These are phyloP conservation scores for Agelas oroides DNA, from an alignment of 37 sponge, comb jelly and placozoan genomes.

Conservation along the genomic window DNA sequence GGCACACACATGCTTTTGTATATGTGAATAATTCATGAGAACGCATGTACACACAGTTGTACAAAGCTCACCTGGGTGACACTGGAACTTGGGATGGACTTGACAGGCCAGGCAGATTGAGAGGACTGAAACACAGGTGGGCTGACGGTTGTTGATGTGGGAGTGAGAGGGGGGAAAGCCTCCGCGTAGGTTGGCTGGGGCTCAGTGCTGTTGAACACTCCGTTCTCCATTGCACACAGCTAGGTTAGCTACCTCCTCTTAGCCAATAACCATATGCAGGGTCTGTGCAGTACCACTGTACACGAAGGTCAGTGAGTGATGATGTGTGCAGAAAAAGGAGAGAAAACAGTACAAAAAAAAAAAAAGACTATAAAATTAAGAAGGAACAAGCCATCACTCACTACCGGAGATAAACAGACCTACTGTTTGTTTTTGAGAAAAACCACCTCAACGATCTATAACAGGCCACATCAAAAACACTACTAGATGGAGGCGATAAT, in stretches of 20 bases:
- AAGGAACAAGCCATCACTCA: too few species aligned
- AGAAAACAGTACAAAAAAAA: too few species aligned
- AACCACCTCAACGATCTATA: too few species aligned
- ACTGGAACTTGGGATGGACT: slow-evolving; percentile 71
- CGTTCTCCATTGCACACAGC: slow-evolving; percentile 20
- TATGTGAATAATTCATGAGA: too few species aligned
- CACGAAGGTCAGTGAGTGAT: not conserved
- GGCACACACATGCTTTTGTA: too few species aligned
- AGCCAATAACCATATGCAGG: slow-evolving; percentile 51
- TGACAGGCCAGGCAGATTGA: slow-evolving; percentile 60
- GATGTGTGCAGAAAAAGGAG: not conserved
- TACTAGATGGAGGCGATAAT: too few species aligned
- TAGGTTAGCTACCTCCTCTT: not conserved
- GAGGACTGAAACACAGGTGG: not conserved
- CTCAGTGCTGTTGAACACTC: not conserved
- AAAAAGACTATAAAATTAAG: too few species aligned
- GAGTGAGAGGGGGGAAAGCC: slow-evolving; percentile 87
- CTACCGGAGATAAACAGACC: too few species aligned
- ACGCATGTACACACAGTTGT: too few species aligned
- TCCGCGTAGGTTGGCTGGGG: slow-evolving; percentile 79
- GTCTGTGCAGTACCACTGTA: slow-evolving; percentile 49
- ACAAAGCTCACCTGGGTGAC: slow-evolving; percentile 79
- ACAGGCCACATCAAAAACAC: too few species aligned
- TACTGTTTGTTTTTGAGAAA: too few species aligned
- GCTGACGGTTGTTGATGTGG: not conserved